Evolutionary conservation across 2,797 vertebrate genomes (phyloP), one percentile per base, ranked within the genome.

Genomic region (Crocidura indochinensis): DNA sequence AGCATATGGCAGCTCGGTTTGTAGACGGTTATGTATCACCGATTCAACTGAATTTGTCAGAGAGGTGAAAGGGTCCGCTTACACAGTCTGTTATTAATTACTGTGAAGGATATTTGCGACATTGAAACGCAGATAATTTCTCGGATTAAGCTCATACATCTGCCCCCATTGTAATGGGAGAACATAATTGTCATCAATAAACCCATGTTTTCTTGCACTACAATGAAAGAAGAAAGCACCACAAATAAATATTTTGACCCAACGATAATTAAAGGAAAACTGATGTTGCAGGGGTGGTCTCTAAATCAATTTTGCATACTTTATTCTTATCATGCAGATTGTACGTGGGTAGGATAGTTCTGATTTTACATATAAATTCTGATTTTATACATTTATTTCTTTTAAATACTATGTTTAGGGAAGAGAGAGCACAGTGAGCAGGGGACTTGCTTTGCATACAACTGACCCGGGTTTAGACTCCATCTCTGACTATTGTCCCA

Each of bases 231-330:
- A 88, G 87, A 83, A 88, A 94, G 82, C 24, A 49, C 65, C 27
- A 26, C 81, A 93, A 91, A 94, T 90, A 90, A 96, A 89, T 82
- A 94, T 92, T 92, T 93, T 94, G 90, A 94, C 93, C 88, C 93
- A 73, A 85, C 47, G 68, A 53, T 90, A 91, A 95, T 91, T 89
- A 92, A 94, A 95, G 65, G 76, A 84, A 77, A 91, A 87, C 78
- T 91, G 87, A 77, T 81, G 51, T 91, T 69, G 27, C 44, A 8
- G 5, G 8, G 27, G 38, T 82, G 44, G 31, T 77, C 80, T 91
- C 67, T 65, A 92, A 92, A 92, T 92, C 85, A 93, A 87, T 64
- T 77, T 77, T 47, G 31, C 74, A 19, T 6, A n/a, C 56, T 92
- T 95, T 87, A 56, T 9, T 89, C 64, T 89, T 87, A 92, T 86